These are phyloP conservation scores for Sylvilagus floridanus DNA, from an alignment of 2,797 vertebrate genomes.

Conservation along the genomic window DNA sequence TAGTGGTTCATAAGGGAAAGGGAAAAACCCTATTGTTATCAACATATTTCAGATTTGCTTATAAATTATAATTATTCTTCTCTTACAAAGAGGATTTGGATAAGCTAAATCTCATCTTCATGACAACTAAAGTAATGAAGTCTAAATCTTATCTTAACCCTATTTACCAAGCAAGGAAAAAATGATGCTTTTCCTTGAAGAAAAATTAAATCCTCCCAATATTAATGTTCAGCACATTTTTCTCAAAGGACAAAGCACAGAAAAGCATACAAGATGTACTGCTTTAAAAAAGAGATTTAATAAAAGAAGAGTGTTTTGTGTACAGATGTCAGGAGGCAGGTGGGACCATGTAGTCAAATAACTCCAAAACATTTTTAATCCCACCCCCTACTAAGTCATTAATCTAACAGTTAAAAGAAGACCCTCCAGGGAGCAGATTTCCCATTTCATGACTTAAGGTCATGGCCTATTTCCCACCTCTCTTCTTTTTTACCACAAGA, in stretches of 20 bases:
- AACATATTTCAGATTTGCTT: slow-evolving; percentile 21
- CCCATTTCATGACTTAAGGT: slow-evolving; percentile 63
- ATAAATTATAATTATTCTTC: slow-evolving; percentile 34
- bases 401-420: slow-evolving; percentile 63
- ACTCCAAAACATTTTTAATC: slow-evolving; percentile 50
- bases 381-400: not conserved
- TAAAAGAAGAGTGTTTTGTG: not conserved
- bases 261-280: slow-evolving; percentile 1
- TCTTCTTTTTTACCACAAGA: slow-evolving; percentile 38
- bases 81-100: slow-evolving; percentile 48
- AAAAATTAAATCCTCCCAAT: slow-evolving; percentile 41
- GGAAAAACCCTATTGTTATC: not conserved
- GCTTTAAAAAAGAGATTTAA: slow-evolving; percentile 38
- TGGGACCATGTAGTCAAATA: slow-evolving; percentile 5
- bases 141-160: not conserved
- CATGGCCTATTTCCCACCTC: slow-evolving; percentile 51
- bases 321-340: slow-evolving; percentile 26
- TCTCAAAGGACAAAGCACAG: slow-evolving; percentile 47
- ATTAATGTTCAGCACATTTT: slow-evolving; percentile 36
- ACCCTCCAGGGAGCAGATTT: slow-evolving; percentile 46
- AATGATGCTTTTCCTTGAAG: slow-evolving; percentile 12
- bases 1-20: slow-evolving; percentile 29
- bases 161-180: slow-evolving; percentile 46
- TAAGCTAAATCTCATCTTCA: slow-evolving; percentile 38
- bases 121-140: slow-evolving; percentile 25